Evolutionary conservation across 2,797 vertebrate genomes (phyloP).

Genomic region (Synaphobranchus kaupii): DNA sequence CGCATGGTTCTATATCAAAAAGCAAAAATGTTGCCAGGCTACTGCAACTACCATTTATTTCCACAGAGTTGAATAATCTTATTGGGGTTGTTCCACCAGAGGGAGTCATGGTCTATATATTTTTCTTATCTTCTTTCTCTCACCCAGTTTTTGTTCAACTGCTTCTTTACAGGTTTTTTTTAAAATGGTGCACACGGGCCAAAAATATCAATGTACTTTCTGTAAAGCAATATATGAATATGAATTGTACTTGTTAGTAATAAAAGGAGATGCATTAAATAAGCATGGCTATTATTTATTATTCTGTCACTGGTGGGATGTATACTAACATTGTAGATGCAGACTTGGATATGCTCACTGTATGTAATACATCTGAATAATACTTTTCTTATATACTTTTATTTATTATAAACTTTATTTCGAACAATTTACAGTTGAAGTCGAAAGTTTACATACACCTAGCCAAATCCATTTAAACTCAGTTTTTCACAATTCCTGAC

Average conservation of each 20-base stretch:
- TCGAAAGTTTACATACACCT: too few species aligned
- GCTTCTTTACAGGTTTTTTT: background rate
- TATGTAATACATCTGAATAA: background rate
- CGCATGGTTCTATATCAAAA: background rate
- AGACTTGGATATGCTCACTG: background rate
- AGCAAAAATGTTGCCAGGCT: background rate
- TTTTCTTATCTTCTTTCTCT: background rate
- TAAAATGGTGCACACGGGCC: background rate
- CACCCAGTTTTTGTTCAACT: background rate
- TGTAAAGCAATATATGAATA: background rate
- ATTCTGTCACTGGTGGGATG: background rate
- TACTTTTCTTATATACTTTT: too few species aligned
- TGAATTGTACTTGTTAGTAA: background rate
- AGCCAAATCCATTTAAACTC: too few species aligned
- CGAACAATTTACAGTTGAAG: too few species aligned
- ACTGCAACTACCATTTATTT: background rate
- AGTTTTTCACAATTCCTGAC: too few species aligned
- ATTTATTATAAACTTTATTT: too few species aligned
- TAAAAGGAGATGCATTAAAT: background rate
- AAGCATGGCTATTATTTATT: background rate
- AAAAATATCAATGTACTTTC: background rate
- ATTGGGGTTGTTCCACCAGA: background rate
- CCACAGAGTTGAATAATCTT: background rate
- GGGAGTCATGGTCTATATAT: background rate
- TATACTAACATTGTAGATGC: background rate